Conservation (phyloP, 2,888 invertebrate species). For the Eurytoma californica region DNA sequence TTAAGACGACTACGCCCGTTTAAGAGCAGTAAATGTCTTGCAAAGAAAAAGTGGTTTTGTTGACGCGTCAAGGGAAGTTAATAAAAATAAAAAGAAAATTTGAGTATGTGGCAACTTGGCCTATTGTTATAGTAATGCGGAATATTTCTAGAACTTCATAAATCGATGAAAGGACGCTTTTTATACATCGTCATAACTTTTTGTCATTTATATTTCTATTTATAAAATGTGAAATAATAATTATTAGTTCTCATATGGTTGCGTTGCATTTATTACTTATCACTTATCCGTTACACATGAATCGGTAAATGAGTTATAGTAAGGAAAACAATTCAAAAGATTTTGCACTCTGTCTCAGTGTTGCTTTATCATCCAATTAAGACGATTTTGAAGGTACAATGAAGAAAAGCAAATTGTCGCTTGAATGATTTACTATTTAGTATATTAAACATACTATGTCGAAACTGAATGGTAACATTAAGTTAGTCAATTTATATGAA, state of each 20-base stretch:
- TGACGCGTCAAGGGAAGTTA: constrained; percentile 55
- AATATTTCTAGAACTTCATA: constrained; percentile 53
- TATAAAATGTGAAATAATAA: constrained; percentile 48
- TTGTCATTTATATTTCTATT: constrained; percentile 47
- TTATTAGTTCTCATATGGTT: constrained; percentile 43
- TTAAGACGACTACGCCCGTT: constrained; percentile 56
- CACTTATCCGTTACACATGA: constrained; percentile 26
- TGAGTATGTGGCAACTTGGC: constrained; percentile 52
- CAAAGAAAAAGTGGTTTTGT: constrained; percentile 59
- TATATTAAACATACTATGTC: constrained; percentile 61
- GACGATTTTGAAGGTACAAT: constrained; percentile 24
- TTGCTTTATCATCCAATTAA: constrained; percentile 38
- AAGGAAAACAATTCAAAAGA: constrained; percentile 21
- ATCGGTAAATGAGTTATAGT: constrained; percentile 10
- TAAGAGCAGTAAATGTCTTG: constrained; percentile 57
- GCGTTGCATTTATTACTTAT: constrained; percentile 55
- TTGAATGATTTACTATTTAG: constrained; percentile 58
- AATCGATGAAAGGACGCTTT: constrained; percentile 44
- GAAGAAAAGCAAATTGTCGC: constrained; percentile 46
- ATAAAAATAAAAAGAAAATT: constrained; percentile 43
- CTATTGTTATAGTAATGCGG: constrained; percentile 47
- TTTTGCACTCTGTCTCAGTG: constrained; percentile 47
- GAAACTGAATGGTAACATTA: constrained; percentile 66
- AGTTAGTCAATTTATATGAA: constrained; percentile 68
- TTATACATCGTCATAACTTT: constrained; percentile 42